Base-by-base conservation (phyloP, 2,888 invertebrate species). In the Trichacis sp. region DNA sequence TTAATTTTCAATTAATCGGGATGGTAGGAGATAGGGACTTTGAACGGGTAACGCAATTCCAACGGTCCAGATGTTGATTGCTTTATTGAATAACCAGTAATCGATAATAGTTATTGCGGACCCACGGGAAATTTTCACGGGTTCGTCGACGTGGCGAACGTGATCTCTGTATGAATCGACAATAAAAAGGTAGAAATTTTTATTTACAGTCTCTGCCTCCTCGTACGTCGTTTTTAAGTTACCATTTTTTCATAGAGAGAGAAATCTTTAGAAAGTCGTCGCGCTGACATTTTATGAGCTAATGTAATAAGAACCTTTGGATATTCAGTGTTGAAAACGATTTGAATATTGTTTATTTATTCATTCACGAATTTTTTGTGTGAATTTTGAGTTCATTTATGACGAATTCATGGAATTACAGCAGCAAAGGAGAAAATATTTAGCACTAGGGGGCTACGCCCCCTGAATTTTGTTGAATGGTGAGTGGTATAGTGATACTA, bases 71-170 rank as follows among this genome's bases (percentile, higher is more conserved):
- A 53, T 71, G 70, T 62, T 72, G 73, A 76, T 76, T 74, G 74
- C 69, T 74, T 77, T 72, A 77, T 77, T 74, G 73, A 71, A 77
- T 77, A 75, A 76, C 71, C 74, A 71, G 74, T 77, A 71, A 71
- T 70, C 69, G 54, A 69, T 69, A 70, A 47, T 57, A 40, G 68
- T 69, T 72, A 74, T 63, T 58, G 57, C 55, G 46, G 68, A 51
- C 62, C 69, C 71, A 65, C 61, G 72, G 64, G 69, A 66, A 70
- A 73, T 75, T 76, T 74, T 71, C 60, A 64, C 64, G 58, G 45
- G 48, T 57, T 56, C 45, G 46, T 48, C 53, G 65, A 62, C 62
- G 43, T 49, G 48, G 4, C 47, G 50, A 12, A 59, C 54, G 60
- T 67, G 60, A 60, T 67, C 63, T 63, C 60, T 67, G 51, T 59